Conservation (phyloP, 2,113 vertebrate genomes). For the Progne subis region DNA sequence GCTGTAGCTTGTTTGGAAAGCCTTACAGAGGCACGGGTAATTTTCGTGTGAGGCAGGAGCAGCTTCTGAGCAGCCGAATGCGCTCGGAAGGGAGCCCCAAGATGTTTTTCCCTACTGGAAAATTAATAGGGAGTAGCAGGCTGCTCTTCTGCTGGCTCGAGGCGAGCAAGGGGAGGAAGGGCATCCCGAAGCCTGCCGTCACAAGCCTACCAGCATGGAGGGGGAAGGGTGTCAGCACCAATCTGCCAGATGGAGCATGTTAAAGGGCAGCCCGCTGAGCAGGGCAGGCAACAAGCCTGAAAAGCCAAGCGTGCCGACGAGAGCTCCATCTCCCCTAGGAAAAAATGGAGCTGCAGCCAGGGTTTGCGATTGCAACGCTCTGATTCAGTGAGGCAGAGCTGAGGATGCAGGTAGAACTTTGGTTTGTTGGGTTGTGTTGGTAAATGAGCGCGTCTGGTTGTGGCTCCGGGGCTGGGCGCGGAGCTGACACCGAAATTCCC, state of each 20-base stretch:
- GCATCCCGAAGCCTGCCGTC: conserved; percentile 1
- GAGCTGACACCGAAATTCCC: not conserved
- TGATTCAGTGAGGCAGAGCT: conserved; percentile 5
- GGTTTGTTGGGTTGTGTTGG: not conserved
- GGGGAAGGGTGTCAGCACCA: conserved; percentile 50
- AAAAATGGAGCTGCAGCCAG: not conserved
- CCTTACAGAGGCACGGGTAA: not conserved
- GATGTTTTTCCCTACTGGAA: conserved; percentile 40
- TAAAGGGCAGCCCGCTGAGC: conserved; percentile 60
- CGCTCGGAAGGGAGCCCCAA: not conserved
- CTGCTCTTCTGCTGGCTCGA: conserved; percentile 13
- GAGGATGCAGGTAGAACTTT: not conserved
- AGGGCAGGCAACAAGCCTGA: conserved; percentile 26
- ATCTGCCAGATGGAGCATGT: conserved; percentile 68
- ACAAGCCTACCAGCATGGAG: conserved; percentile 24
- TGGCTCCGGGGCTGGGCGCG: not conserved
- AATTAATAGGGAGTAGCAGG: conserved; percentile 59
- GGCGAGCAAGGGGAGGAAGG: conserved; percentile 28
- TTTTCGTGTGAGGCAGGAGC: not conserved
- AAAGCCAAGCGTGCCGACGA: not conserved
- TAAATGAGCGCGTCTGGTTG: not conserved
- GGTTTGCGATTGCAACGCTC: not conserved
- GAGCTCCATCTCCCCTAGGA: not conserved
- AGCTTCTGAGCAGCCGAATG: not conserved
- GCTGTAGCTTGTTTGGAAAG: not conserved